Evolutionary conservation across 2,797 vertebrate genomes (phyloP).

Genomic region (Okamejei kenojei): DNA sequence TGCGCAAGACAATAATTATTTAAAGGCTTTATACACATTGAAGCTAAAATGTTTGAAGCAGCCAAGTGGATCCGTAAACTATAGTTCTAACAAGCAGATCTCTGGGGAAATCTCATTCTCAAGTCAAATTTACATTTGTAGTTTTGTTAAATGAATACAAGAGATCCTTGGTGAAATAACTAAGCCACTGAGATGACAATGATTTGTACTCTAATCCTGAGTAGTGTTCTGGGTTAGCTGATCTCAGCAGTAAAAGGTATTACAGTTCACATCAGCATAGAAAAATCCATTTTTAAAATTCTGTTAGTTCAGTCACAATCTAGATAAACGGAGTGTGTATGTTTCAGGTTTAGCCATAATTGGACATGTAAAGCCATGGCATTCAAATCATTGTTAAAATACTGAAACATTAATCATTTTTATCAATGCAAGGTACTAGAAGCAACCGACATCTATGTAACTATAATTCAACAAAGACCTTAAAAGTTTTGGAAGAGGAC

Average conservation of each 20-base stretch:
- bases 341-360: background rate
- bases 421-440: background rate
- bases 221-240: background rate
- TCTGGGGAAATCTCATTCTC: background rate
- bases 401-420: background rate
- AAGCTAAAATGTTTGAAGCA: background rate
- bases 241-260: background rate
- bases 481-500: background rate
- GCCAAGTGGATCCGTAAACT: background rate
- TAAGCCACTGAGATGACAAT: background rate
- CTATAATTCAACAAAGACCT: background rate
- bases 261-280: background rate
- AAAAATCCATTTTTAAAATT: background rate
- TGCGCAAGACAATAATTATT: background rate
- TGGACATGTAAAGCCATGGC: background rate
- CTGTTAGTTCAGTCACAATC: background rate
- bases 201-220: background rate
- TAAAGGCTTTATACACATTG: background rate
- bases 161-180: background rate
- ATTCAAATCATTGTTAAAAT: background rate
- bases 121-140: background rate
- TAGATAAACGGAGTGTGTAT: background rate
- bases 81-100: background rate
- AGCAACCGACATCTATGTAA: background rate
- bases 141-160: background rate